Base-by-base conservation (phyloP, 2,797 vertebrate genomes). In the Coregonus sp. region DNA sequence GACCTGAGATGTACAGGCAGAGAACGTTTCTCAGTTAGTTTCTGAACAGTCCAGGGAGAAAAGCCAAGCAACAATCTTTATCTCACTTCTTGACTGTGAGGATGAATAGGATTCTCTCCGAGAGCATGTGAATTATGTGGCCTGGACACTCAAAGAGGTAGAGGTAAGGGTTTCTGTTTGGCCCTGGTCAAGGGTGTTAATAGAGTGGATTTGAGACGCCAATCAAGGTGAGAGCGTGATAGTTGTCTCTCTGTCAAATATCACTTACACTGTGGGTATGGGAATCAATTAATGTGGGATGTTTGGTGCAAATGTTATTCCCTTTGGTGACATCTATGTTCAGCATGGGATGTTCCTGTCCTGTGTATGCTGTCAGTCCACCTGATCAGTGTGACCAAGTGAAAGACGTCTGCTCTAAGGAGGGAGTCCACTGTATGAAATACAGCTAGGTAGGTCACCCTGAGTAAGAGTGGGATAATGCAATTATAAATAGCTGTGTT, bases 401-500 rank as follows among this genome's bases (percentile, higher is more conserved):
- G 68, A 47, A 20, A 20, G 68, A 70, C 14, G 5, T 14, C 40
- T 11, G 11, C 20, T 72, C 70, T 50, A 29, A 50, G 9, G 40
- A 40, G 5, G 2, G 16, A 18, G 25, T 52, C 69, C n/a, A 31
- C 47, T 15, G 40, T 16, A 31, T 15, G 50, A 52, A 52, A 50
- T 29, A 6, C 40, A 56, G 70, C 2, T 50, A 12, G 70, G 61
- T 47, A 51, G 61, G 74, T 76, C 78, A 76, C 74, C 74, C 59
- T 72, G 33, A 72, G 35, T 52, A 68, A 72, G 74, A 76, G 61
- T 56, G 52, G 70, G n/a, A 29, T 25, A 40, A 72, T 59, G 70
- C 81, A 66, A 77, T 72, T 71, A 31, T 75, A 80, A 75, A 73
- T 71, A 59, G 59, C 50, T 29, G 40, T 67, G 56, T 72, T 80